These are phyloP conservation scores for Atethmia centrago DNA, from an alignment of 2,888 invertebrate genomes.

Conservation along the genomic window DNA sequence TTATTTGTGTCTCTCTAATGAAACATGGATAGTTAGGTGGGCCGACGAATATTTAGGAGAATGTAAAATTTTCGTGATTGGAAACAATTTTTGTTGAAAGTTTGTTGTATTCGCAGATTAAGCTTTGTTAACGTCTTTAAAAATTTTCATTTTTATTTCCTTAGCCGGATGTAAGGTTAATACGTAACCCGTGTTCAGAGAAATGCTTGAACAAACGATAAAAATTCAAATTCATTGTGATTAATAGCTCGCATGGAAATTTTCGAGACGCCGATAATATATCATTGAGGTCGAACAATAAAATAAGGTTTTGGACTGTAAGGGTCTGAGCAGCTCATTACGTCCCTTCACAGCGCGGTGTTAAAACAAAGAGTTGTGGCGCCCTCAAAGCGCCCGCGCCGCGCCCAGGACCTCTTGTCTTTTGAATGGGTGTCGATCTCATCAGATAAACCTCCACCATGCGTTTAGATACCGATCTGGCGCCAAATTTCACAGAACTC, in stretches of 20 bases:
- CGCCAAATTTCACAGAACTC: conserved; percentile 88
- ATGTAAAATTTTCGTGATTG: conserved; percentile 45
- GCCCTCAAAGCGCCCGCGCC: conserved; percentile 79
- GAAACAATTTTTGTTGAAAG: conserved; percentile 44
- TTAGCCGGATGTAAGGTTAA: conserved; percentile 53
- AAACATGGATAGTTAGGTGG: conserved; percentile 51
- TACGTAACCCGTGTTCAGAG: conserved; percentile 24
- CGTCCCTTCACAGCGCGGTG: conserved; percentile 74
- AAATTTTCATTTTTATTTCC: conserved; percentile 38
- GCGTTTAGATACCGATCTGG: conserved; percentile 83
- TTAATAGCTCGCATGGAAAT: conserved; percentile 64
- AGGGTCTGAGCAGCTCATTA: conserved; percentile 74
- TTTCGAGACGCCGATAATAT: conserved; percentile 68
- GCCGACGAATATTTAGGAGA: conserved; percentile 44
- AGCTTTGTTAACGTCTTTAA: conserved; percentile 31
- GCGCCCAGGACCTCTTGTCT: conserved; percentile 69
- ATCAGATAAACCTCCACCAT: conserved; percentile 77
- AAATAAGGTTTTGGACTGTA: conserved; percentile 63
- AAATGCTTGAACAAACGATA: conserved; percentile 45
- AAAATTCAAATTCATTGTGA: conserved; percentile 65
- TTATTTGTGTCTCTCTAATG: conserved; percentile 60
- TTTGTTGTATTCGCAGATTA: conserved; percentile 49
- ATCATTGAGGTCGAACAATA: conserved; percentile 71
- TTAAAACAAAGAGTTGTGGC: conserved; percentile 79
- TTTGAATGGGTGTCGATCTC: conserved; percentile 84